Conservation (phyloP, 2,888 invertebrate species). For the Dolichopus griseipennis region DNA sequence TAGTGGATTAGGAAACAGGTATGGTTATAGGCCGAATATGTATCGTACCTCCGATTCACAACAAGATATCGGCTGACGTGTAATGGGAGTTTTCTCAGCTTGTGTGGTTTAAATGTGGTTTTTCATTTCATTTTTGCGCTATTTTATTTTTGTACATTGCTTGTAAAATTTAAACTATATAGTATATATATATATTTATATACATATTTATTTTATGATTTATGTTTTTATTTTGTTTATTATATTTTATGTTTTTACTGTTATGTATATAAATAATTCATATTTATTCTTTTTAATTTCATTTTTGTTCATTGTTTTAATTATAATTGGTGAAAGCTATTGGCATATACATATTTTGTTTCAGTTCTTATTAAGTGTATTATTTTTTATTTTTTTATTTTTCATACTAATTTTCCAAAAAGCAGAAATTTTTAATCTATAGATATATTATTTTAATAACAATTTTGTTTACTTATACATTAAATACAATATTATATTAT, state of each 20-base stretch:
- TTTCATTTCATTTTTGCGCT: neutral
- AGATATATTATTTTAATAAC: too few relatives aligned
- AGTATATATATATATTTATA: too few relatives aligned
- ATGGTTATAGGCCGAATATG: slow-evolving; percentile 60
- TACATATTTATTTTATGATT: neutral
- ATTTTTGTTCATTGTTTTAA: too few relatives aligned
- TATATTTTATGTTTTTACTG: too few relatives aligned
- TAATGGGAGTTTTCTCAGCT: slow-evolving; percentile 74
- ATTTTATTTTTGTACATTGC: neutral
- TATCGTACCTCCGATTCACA: slow-evolving; percentile 54
- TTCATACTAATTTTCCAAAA: too few relatives aligned
- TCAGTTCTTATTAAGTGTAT: neutral
- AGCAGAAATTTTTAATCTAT: too few relatives aligned
- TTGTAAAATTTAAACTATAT: neutral
- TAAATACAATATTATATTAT: too few relatives aligned
- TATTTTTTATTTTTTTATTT: too few relatives aligned
- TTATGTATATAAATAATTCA: too few relatives aligned
- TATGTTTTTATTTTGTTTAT: neutral
- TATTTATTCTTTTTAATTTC: too few relatives aligned
- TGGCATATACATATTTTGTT: neutral
- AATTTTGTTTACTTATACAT: too few relatives aligned
- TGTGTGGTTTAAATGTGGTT: slow-evolving; percentile 58
- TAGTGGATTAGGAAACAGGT: slow-evolving; percentile 47
- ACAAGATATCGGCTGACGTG: slow-evolving; percentile 67
- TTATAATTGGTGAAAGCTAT: too few relatives aligned